Conservation (phyloP, 2,888 invertebrate species). For the Antheraea yamamai region DNA sequence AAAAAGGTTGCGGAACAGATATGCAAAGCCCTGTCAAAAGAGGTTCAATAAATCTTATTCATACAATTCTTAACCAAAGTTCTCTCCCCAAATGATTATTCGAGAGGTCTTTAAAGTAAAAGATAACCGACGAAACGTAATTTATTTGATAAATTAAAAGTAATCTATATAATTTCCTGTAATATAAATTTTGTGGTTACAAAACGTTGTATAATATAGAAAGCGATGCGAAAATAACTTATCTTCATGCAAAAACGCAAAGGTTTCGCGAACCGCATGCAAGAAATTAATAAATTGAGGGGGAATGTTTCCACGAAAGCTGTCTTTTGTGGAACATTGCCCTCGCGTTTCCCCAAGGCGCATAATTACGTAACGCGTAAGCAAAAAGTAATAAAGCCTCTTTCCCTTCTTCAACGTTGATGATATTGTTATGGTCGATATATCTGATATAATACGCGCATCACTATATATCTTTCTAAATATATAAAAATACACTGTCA, state of each 20-base stretch:
- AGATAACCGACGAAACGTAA: background rate
- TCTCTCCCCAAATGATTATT: background rate
- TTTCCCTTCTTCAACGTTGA: slow-evolving; percentile 27
- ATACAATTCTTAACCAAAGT: background rate
- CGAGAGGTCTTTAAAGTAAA: background rate
- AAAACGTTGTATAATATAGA: background rate
- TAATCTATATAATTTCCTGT: slow-evolving; percentile 28
- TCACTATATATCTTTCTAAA: background rate
- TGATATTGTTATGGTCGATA: slow-evolving; percentile 1
- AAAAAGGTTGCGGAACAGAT: too few species aligned
- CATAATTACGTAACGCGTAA: slow-evolving; percentile 50
- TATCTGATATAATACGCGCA: background rate
- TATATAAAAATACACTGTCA: background rate
- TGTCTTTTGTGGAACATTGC: slow-evolving; percentile 33
- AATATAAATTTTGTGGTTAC: slow-evolving; percentile 11
- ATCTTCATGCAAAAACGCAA: slow-evolving; percentile 14
- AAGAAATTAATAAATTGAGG: slow-evolving; percentile 44
- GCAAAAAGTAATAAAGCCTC: slow-evolving; percentile 46
- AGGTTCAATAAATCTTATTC: background rate
- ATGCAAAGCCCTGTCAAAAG: too few species aligned
- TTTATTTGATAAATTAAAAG: slow-evolving; percentile 2
- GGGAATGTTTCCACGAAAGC: slow-evolving; percentile 32
- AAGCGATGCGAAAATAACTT: slow-evolving; percentile 12
- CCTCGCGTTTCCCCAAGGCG: slow-evolving; percentile 30
- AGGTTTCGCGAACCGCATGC: slow-evolving; percentile 26